These are phyloP conservation scores for Hippocampus comes DNA, from an alignment of 2,113 vertebrate species.

Conservation along the genomic window DNA sequence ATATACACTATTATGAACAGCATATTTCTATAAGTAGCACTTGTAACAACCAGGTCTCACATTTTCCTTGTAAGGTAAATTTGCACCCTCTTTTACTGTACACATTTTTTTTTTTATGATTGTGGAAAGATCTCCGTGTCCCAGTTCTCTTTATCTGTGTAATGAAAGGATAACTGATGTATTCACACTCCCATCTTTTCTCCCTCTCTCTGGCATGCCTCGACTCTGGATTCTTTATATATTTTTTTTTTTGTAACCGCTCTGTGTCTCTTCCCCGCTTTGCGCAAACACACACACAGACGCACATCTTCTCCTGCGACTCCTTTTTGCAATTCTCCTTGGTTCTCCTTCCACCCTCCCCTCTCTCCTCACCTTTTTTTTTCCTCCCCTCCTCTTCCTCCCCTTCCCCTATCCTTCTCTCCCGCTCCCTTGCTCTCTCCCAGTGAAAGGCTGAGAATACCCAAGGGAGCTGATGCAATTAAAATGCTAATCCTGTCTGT, in stretches of 20 bases:
- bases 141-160: constrained; percentile 52
- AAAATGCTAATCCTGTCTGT: constrained; percentile 86
- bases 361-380: constrained; percentile 37
- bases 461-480: constrained; percentile 84
- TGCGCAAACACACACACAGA: constrained; percentile 41
- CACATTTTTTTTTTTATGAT: constrained; percentile 24
- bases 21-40: no score
- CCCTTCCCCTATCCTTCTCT: constrained; percentile 45
- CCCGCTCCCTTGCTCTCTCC: constrained; percentile 66
- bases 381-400: constrained; percentile 34
- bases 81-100: constrained; percentile 44
- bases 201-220: constrained; percentile 46
- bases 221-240: constrained; percentile 53
- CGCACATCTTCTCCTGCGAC: constrained; percentile 67
- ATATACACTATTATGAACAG: not conserved
- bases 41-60: not conserved
- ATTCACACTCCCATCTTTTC: constrained; percentile 53
- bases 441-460: constrained; percentile 82
- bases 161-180: constrained; percentile 57
- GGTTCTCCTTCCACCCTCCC: constrained; percentile 67
- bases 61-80: constrained; percentile 28
- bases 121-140: constrained; percentile 30
- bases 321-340: constrained; percentile 69
- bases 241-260: constrained; percentile 35
- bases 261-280: constrained; percentile 22